Evolutionary conservation across 2,797 vertebrate species (phyloP), one percentile per base, ranked within the genome.

Genomic region (Limosa lapponica): DNA sequence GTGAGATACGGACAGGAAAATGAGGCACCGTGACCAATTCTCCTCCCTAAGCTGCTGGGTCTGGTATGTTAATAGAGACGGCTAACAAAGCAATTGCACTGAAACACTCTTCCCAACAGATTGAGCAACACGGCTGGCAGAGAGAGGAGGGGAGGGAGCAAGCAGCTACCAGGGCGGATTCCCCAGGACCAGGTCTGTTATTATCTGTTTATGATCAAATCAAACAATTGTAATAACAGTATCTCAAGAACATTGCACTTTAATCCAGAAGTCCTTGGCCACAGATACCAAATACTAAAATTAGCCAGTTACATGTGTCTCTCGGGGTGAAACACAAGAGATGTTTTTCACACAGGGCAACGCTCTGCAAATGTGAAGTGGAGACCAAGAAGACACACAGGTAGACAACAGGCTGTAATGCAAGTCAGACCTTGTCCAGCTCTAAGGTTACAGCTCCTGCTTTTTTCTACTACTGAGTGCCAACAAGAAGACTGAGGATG

Each of bases 1-100:
- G 82, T 77, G 88, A 93, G 82, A 92, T 67, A 54, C 0, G 36
- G 79, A 61, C 41, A 70, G 93, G 91, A 83, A 91, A 94, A 91
- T 5, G 7, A 93, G 58, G 51, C 65, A 88, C 67, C 13, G 2
- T 87, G 86, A 91, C 90, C 83, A 95, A 20, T 72, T 32, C 46
- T 57, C 23, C 69, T 70, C 51, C 57, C 51, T 54, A 82, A 94
- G 84, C 69, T 82, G 55, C 81, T 27, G 48, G 32, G 25, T 34
- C 54, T 77, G 82, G 73, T 62, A 39, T 46, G 72, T 34, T 39
- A 46, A 71, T 55, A 44, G 66, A 71, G 57, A 55, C 58, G 71
- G 59, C 61, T 37, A 82, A 84, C 27, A 49, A 43, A 86, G 55
- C 27, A 83, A 41, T 32, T n/a, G 65, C 69, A 11, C 61, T n/a